phyloP scores from a whole-genome alignment of 2,113 vertebrate species.

The Mobula birostris region DNA sequence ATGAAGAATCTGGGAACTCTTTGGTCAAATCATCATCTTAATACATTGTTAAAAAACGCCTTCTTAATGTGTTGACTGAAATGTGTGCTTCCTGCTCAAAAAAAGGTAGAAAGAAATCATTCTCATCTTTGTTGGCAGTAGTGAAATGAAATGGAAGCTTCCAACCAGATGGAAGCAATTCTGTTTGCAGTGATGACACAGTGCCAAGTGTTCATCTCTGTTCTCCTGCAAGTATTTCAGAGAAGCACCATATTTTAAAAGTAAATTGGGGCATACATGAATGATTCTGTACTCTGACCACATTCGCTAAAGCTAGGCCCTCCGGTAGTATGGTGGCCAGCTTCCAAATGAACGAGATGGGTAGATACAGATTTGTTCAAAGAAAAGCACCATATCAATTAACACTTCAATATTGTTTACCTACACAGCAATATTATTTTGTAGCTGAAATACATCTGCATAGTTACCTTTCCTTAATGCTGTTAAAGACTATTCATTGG shows the following conservation, averaged over 20 bases:
- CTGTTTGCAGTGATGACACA: background rate
- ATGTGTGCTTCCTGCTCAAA: background rate
- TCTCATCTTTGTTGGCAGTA: background rate
- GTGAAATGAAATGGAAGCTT: slow-evolving; percentile 25
- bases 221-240: background rate
- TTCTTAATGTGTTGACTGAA: background rate
- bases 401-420: background rate
- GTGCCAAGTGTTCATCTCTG: background rate
- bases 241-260: background rate
- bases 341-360: background rate
- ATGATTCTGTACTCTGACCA: background rate
- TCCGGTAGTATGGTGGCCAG: background rate
- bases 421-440: background rate
- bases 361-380: slow-evolving; percentile 21
- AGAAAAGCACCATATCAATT: background rate
- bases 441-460: background rate
- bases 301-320: background rate
- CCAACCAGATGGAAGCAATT: background rate
- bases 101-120: background rate
- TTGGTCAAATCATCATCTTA: slow-evolving; percentile 1
- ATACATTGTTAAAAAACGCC: background rate
- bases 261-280: slow-evolving; percentile 8
- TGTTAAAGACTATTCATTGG: slow-evolving; percentile 18
- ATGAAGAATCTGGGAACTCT: background rate
- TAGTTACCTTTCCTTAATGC: background rate